Base-by-base conservation (phyloP, 1,140 invertebrate species). In the Tyrophagus putrescentiae region DNA sequence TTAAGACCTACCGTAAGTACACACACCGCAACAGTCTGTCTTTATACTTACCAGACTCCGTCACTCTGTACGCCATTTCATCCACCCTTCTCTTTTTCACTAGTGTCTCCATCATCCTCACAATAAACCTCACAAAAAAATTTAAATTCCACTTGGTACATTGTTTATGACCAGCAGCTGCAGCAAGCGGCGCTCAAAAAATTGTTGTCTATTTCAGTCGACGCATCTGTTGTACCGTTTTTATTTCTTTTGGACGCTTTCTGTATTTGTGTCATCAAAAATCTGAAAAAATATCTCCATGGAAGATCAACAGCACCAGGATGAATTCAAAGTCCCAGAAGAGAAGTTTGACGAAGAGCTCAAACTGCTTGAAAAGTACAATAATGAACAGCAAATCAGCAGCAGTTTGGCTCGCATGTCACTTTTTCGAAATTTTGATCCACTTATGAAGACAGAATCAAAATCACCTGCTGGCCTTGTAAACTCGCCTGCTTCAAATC, bases 381-480 rank as follows among this genome's bases (percentile, higher is more conserved):
- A 16, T 4, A 1, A 42, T 5, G 27, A 16, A 33, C 13, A 6
- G 6, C 13, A n/a, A 21, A 27, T 1, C 11, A 28, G 34, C 9
- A 16, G 2, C 50, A 4, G 18, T 29, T 11, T 57, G n/a, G 21
- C 39, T 9, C 57, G 57, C 11, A 44, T 59, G 39, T 59, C 57
- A 4, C 27, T 59, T 18, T 59, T 44, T n/a, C n/a, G 23, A 59
- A 41, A 45, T 13, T 59, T 59, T 59, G 57, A 59, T 45, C 57
- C 57, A 59, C 36, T 59, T 5, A 29, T 48, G 21, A 29, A 48
- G 5, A 48, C 44, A n/a, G 31, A n/a, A n/a, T n/a, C n/a, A n/a
- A n/a, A n/a, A n/a, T n/a, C n/a, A n/a, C n/a, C n/a, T n/a, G 52
- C 39, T 11, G 52, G 7, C 45, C 45, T 48, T 6, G 45, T 21